Evolutionary conservation across 1,140 invertebrate genomes (phyloP), one percentile per base, ranked within the genome.

Genomic region (Heliothis subflexa): DNA sequence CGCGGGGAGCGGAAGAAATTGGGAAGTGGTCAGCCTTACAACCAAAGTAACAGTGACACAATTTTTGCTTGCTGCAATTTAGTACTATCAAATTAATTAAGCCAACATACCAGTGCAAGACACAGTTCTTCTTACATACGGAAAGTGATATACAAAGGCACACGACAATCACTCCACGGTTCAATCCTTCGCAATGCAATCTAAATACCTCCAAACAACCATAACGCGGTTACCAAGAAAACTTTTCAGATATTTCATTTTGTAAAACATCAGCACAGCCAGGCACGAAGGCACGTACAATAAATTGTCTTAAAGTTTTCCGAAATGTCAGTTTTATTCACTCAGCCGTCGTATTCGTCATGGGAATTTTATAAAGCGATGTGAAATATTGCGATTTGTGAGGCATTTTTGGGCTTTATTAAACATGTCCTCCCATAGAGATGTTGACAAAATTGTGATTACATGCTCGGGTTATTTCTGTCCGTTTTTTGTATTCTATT

Each of bases 161-260:
- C 21, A 25, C 2, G 21, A 25, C 21, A 1, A 25, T 25, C 21
- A 25, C 21, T 25, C 21, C 21, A 25, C 21, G 21, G 9, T 40
- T 7, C 33, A 40, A 40, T 5, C 33, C 21, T 25, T 9, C 33
- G 9, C 33, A 40, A 40, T 40, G 33, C 33, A 40, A 40, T 40
- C 9, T 5, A 40, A 40, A 40, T 40, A 40, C 5, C 33, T 40
- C 33, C 5, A 5, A 40, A 40, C 33, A 25, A 25, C 21, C 21
- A 40, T 40, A 40, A 40, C 33, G 9, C 33, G 33, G 33, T 40
- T 40, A 40, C 33, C 5, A 50, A 50, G 47, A 28, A 52, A 70
- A 85, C 80, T 85, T 85, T 85, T 72, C 18, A 80, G 77, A 85
- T 85, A 85, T 85, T 82, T 85, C 82, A 85, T 81, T 80, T 78